Percentiles rank a stretch among this genome's conserved stretches.
These are phyloP conservation scores for Corythornis madagascariensis DNA, from an alignment of 2,113 vertebrate genomes.

Conservation along the genomic window DNA sequence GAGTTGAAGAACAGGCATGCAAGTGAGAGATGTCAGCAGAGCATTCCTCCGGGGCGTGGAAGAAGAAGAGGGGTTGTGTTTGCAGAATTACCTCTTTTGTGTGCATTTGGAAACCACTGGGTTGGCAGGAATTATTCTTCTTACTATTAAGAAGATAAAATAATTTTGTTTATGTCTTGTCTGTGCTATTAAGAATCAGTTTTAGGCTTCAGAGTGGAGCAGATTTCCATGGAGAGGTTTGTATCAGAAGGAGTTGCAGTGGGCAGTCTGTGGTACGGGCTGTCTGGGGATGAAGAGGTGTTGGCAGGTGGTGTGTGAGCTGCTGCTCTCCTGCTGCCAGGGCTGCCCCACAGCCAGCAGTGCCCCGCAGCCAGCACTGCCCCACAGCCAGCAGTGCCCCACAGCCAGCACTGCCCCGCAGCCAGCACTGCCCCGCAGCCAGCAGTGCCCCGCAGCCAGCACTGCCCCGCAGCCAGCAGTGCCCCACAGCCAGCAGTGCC, in stretches of 20 bases:
- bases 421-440: no score
- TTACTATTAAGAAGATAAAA: background rate
- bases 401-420: no score
- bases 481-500: no score
- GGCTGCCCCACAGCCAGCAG: no score
- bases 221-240: background rate
- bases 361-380: no score
- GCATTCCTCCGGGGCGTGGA: background rate
- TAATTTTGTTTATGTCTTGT: background rate
- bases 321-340: background rate
- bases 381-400: no score
- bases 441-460: no score
- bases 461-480: no score
- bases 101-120: background rate
- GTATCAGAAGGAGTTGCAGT: conserved; percentile 1
- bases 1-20: background rate
- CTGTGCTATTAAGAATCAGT: background rate
- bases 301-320: background rate
- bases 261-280: background rate
- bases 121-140: background rate
- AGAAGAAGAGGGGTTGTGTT: background rate
- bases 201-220: background rate
- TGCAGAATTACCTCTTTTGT: background rate
- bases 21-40: background rate
- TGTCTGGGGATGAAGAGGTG: background rate